These are phyloP conservation scores for Corythaeola cristata DNA, from an alignment of 2,113 vertebrate species.

Conservation along the genomic window DNA sequence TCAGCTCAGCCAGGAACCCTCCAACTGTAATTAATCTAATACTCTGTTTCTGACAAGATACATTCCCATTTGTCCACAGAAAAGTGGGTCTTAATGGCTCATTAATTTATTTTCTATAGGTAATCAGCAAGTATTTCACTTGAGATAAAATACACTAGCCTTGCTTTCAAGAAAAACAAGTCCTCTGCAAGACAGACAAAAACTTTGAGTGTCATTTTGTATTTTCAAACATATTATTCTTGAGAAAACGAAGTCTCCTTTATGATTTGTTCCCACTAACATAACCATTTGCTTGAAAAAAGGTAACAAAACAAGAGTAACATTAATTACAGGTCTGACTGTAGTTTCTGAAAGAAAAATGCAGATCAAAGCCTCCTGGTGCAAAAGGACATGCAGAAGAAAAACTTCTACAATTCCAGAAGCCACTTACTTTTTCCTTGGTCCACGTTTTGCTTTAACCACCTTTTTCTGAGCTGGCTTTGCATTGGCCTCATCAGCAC, in stretches of 20 bases:
- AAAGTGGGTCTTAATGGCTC: background rate
- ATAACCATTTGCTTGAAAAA: background rate
- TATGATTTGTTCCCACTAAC: background rate
- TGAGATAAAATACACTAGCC: background rate
- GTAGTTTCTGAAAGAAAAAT: background rate
- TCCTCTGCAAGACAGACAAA: background rate
- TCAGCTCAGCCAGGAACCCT: background rate
- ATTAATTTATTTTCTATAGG: background rate
- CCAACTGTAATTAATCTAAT: background rate
- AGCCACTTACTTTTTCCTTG: constrained; percentile 81
- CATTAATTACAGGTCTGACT: background rate
- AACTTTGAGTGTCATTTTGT: background rate
- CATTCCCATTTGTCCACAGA: background rate
- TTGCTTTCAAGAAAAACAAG: background rate
- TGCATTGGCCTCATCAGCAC: constrained; percentile 28
- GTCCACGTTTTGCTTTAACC: constrained; percentile 73
- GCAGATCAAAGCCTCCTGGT: background rate
- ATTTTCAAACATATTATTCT: background rate
- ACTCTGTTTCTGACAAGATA: background rate
- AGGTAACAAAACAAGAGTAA: background rate
- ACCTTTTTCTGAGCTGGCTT: constrained; percentile 74
- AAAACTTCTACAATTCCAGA: background rate
- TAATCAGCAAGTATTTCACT: background rate
- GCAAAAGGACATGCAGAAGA: background rate
- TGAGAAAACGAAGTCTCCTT: background rate